These are phyloP conservation scores for Anniella stebbinsi DNA, from an alignment of 2,797 vertebrate genomes.

Conservation along the genomic window DNA sequence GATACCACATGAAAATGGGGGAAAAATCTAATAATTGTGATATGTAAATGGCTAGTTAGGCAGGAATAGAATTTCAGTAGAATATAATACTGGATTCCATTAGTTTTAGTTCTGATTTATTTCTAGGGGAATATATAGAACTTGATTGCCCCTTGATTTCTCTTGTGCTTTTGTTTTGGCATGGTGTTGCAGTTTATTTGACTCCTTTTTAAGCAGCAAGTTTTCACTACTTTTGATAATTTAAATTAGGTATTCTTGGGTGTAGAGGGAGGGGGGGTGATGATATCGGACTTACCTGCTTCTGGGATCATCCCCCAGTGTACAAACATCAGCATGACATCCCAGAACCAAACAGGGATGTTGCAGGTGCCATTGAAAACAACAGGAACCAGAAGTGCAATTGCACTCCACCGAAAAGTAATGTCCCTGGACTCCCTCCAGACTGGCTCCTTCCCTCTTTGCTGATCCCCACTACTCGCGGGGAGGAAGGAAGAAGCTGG, in stretches of 20 bases:
- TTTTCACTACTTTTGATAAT: conserved; percentile 52
- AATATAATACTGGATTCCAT: conserved; percentile 31
- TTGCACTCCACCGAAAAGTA: no score
- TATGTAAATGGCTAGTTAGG: conserved; percentile 29
- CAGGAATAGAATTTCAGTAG: conserved; percentile 48
- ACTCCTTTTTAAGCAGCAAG: conserved; percentile 16
- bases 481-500: no score
- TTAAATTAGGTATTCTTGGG: conserved; percentile 64
- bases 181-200: conserved; percentile 53
- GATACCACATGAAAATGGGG: conserved; percentile 49
- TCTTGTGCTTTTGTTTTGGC: neutral
- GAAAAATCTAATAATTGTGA: conserved; percentile 34
- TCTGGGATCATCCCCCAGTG: no score
- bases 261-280: no score
- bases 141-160: neutral
- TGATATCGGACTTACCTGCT: no score
- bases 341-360: no score
- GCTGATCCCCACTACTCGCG: no score
- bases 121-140: neutral
- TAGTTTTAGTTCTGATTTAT: conserved; percentile 1
- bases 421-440: no score
- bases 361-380: no score
- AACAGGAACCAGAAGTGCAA: no score
- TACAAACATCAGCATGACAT: no score
- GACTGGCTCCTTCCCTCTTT: no score